Percentiles rank a stretch among this genome's conserved stretches.
Evolutionary conservation across 2,797 vertebrate species (phyloP).

Genomic region (Anabacerthia variegaticeps): DNA sequence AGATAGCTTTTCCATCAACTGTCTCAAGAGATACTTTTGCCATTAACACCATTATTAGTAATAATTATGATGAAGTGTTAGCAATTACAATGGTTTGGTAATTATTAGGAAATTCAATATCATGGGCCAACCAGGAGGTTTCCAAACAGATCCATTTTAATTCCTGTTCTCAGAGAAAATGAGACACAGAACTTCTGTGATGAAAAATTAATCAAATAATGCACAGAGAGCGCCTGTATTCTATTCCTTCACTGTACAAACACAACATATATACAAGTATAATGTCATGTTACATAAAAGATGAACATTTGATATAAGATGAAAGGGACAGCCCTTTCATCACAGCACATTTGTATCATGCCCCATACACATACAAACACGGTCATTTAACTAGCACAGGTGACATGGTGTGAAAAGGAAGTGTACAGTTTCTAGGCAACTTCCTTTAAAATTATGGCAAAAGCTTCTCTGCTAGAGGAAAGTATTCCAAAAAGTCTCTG

Average conservation of each 20-base stretch:
- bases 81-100: background rate
- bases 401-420: background rate
- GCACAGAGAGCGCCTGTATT: background rate
- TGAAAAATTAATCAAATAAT: background rate
- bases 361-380: background rate
- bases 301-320: background rate
- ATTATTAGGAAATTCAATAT: constrained; percentile 1
- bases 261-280: background rate
- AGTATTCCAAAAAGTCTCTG: background rate
- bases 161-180: background rate
- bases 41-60: background rate
- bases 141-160: background rate
- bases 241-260: background rate
- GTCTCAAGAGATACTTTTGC: constrained; percentile 4
- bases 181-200: background rate
- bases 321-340: background rate
- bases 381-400: background rate
- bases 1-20: background rate
- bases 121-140: background rate
- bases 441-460: background rate
- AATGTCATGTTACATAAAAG: background rate
- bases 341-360: rapidly evolving
- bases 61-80: background rate
- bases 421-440: background rate
- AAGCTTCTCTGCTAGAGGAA: background rate